These are phyloP conservation scores for Pristionchus entomophagus DNA, from an alignment of 2,888 invertebrate genomes.

Conservation along the genomic window DNA sequence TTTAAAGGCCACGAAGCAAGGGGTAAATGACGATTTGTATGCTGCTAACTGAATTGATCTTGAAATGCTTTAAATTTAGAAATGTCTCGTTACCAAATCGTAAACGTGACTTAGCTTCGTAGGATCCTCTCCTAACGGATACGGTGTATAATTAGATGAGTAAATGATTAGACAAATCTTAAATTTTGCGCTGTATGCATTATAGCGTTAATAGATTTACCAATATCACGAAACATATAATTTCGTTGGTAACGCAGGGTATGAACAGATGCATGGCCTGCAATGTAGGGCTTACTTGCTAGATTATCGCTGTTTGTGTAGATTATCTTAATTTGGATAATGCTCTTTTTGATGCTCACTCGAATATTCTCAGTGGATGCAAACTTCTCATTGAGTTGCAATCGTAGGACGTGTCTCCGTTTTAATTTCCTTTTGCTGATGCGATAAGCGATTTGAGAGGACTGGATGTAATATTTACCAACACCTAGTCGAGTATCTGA, in stretches of 20 bases:
- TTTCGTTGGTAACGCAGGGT: constrained; percentile 27
- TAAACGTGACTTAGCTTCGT: constrained; percentile 29
- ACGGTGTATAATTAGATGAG: not conserved
- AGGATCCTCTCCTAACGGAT: constrained; percentile 24
- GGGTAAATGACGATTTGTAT: not conserved
- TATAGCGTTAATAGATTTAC: not conserved
- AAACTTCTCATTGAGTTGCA: constrained; percentile 39
- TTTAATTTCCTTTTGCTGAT: not conserved
- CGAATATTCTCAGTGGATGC: constrained; percentile 39
- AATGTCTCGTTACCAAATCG: not conserved
- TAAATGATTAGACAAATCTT: not conserved
- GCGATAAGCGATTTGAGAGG: not conserved
- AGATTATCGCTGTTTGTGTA: not conserved
- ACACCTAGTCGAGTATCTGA: no score
- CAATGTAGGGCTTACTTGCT: not conserved
- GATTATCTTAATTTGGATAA: not conserved
- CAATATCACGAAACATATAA: not conserved
- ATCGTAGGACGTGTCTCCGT: not conserved
- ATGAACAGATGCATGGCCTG: constrained; percentile 36
- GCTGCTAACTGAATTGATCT: not conserved
- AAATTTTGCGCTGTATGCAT: not conserved
- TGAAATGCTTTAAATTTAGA: not conserved
- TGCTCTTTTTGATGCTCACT: not conserved
- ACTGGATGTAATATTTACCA: not conserved
- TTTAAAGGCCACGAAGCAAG: not conserved